These are phyloP conservation scores for Heterodera carotae DNA, from an alignment of 1,140 invertebrate species.

Conservation along the genomic window DNA sequence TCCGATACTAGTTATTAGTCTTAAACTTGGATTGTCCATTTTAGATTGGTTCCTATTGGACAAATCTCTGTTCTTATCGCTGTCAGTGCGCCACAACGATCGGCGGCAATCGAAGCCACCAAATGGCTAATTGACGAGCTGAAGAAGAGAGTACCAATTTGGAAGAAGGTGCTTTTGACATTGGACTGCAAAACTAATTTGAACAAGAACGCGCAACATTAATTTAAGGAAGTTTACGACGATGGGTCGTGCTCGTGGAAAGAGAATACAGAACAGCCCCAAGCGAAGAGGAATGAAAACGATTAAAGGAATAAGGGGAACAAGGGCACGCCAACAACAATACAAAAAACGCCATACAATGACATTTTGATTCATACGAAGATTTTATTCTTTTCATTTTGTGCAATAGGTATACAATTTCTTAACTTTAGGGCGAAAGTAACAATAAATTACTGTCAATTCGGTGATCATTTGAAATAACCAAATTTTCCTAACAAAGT, in stretches of 20 bases:
- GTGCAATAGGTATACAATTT: no score
- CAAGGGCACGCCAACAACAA: no score
- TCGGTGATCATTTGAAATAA: neutral
- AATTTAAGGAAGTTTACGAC: constrained; percentile 38
- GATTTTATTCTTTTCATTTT: neutral
- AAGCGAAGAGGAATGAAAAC: neutral
- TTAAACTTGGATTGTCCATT: no score
- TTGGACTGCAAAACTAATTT: neutral
- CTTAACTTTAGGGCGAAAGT: no score
- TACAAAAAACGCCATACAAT: no score
- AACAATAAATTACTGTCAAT: neutral
- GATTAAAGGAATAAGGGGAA: no score
- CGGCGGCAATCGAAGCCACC: constrained; percentile 79
- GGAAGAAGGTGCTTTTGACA: constrained; percentile 82
- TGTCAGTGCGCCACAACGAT: constrained; percentile 81
- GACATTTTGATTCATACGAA: no score
- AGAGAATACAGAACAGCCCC: constrained; percentile 39
- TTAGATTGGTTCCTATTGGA: constrained; percentile 76
- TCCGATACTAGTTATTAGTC: no score
- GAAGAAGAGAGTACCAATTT: constrained; percentile 86
- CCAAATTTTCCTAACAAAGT: neutral
- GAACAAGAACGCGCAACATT: neutral
- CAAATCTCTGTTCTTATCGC: constrained; percentile 88
- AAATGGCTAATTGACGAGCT: constrained; percentile 81
- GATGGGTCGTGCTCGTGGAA: constrained; percentile 46